Percentiles rank a stretch among this genome's conserved stretches.
These are phyloP conservation scores for Caenorhabditis imperialis DNA, from an alignment of 2,888 invertebrate species.

Conservation along the genomic window DNA sequence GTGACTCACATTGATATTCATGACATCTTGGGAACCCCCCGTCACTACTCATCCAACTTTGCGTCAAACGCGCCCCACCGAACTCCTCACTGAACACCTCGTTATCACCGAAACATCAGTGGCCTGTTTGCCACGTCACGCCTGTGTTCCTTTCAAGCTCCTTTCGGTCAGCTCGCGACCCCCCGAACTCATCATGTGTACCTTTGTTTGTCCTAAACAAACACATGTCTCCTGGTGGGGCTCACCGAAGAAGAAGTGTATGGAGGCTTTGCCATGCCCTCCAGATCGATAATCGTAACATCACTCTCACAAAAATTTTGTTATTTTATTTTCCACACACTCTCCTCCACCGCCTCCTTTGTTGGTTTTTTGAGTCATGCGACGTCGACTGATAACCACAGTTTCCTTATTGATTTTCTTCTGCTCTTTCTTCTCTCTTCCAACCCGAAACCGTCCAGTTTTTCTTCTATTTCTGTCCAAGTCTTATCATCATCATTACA, in stretches of 20 bases:
- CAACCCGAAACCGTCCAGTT: background rate
- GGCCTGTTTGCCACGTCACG: background rate
- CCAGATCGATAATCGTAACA: constrained; percentile 53
- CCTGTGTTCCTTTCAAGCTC: constrained; percentile 8
- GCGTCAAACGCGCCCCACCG: background rate
- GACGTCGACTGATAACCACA: background rate
- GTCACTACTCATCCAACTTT: too few species aligned
- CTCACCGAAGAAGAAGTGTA: constrained; percentile 15
- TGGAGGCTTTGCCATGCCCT: constrained; percentile 23
- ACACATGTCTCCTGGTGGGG: constrained; percentile 32
- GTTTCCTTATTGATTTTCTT: background rate
- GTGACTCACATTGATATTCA: constrained; percentile 40
- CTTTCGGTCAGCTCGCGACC: background rate
- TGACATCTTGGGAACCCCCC: constrained; percentile 26
- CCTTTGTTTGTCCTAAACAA: constrained; percentile 49
- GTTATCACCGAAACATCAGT: background rate
- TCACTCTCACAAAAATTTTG: background rate
- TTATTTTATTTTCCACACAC: constrained; percentile 13
- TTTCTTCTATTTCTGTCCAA: background rate
- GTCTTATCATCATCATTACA: constrained; percentile 1
- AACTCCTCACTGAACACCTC: too few species aligned
- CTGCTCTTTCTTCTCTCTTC: background rate
- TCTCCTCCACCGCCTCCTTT: constrained; percentile 10
- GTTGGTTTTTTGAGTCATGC: constrained; percentile 14
- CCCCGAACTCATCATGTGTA: constrained; percentile 32